phyloP scores from a whole-genome alignment of 2,113 vertebrate species.

The Litocranius walleri region DNA sequence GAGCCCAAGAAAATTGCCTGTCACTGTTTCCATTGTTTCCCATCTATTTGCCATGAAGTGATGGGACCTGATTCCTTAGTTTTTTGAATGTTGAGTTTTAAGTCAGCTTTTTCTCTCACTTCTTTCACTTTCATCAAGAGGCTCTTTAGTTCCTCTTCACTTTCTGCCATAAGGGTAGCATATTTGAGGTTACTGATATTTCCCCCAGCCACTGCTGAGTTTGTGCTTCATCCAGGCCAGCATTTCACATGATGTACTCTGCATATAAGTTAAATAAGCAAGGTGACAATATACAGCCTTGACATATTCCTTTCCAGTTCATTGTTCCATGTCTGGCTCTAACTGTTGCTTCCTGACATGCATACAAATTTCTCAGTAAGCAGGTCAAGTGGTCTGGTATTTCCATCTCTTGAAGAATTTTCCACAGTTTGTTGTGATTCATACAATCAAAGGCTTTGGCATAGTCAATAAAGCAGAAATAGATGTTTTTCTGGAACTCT shows the following conservation, averaged over 20 bases:
- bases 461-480: background rate
- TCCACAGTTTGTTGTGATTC: background rate
- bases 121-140: background rate
- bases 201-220: rapidly evolving
- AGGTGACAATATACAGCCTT: background rate
- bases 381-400: background rate
- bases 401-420: background rate
- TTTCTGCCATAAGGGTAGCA: background rate
- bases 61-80: background rate
- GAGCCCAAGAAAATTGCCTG: background rate
- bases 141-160: background rate
- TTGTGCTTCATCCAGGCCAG: background rate
- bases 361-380: background rate
- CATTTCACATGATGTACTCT: background rate
- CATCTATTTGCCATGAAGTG: background rate
- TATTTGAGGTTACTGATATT: background rate
- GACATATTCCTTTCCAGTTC: background rate
- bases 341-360: background rate
- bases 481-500: background rate
- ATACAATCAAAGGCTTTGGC: background rate
- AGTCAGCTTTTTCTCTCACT: background rate
- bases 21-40: background rate
- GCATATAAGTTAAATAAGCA: background rate
- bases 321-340: background rate
- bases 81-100: background rate